Evolutionary conservation across 2,113 vertebrate genomes (phyloP).

Genomic region (Nothobranchius kuhntae): DNA sequence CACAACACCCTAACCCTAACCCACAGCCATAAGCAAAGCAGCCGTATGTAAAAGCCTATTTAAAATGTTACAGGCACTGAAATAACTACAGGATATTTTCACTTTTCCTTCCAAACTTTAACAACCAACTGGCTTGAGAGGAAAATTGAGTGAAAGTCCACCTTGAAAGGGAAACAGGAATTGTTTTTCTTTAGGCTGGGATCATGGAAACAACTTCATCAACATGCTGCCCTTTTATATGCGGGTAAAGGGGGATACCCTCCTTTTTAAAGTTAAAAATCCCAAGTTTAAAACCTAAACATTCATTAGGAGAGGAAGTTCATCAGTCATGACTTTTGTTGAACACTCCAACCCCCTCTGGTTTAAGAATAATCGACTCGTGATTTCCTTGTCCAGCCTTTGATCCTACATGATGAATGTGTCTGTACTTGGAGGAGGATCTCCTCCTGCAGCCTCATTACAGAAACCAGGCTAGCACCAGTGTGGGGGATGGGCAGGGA

Average conservation of each 20-base stretch:
- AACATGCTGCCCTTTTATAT: no score
- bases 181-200: not conserved
- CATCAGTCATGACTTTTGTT: constrained; percentile 12
- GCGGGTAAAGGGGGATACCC: no score
- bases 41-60: no score
- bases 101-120: no score
- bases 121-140: fast-evolving
- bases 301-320: not conserved
- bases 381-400: constrained; percentile 52
- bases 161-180: not conserved
- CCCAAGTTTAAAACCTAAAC: no score
- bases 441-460: constrained; percentile 48
- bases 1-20: no score
- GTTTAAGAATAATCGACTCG: constrained; percentile 55
- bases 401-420: constrained; percentile 65
- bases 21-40: no score
- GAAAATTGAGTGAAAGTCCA: not conserved
- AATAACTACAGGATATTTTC: no score
- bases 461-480: constrained; percentile 44
- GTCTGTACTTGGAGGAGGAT: constrained; percentile 46
- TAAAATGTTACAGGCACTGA: no score
- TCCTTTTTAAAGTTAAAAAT: no score
- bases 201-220: no score
- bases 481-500: constrained; percentile 54
- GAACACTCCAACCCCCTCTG: not conserved